Evolutionary conservation across 2,113 vertebrate species (phyloP), one percentile per base, ranked within the genome.

Genomic region (Mastomys natalensis): DNA sequence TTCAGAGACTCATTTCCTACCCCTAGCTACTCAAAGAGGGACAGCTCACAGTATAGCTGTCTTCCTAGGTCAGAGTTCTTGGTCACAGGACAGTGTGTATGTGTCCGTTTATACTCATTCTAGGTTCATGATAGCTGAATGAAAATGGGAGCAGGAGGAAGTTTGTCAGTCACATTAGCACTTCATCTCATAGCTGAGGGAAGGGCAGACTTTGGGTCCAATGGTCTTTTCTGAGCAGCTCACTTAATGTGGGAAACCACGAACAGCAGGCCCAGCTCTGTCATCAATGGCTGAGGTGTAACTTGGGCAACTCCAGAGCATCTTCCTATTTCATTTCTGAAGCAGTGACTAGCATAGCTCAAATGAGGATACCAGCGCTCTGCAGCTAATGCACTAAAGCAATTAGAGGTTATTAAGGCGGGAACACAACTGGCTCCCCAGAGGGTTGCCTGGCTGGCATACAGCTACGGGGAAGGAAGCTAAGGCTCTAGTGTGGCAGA

Each of bases 151-250:
- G 31, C 37, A 88, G 48, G 91, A 37, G 40, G 51, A 77, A 37
- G n/a, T 40, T 73, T 91, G 60, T 78, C 45, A 19, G 58, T 64
- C 77, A 89, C 62, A 13, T 51, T 87, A 81, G 66, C 15, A 13
- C 29, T 82, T 91, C 87, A 55, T 22, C 82, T 10, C 21, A 26
- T 55, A 40, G 53, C 26, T 34, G 31, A 16, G 16, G 1, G 26
- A 12, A 13, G 15, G 19, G 45, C 66, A 66, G 29, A 68, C 15
- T 55, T 55, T 51, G 13, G 82, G 21, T 60, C 29, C 48, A 45
- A 84, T 40, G 64, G 29, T 82, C 88, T 90, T 87, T 87, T 84
- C 26, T 19, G 7, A 92, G 76, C 24, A 91, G 26, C 29, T 62
- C 9, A 77, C 58, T 78, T 40, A 74, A 48, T 8, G n/a, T 51